A percentile compares a stretch with the other conserved stretches of the same genome.
phyloP scores from a whole-genome alignment of 2,888 invertebrate species.

The Sinopyrophorus schimmeli region DNA sequence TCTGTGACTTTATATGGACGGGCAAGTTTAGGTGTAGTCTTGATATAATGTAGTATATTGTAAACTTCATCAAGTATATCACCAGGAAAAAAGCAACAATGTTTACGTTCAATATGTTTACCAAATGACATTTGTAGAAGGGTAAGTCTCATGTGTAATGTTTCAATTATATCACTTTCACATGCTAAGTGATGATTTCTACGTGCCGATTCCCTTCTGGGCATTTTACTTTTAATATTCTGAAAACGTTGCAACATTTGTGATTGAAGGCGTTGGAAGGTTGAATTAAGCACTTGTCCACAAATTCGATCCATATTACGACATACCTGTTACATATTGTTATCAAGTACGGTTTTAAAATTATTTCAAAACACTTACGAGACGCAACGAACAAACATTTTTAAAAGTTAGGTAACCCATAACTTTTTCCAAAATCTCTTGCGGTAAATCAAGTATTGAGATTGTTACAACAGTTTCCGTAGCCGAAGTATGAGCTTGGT shows the following conservation, averaged over 20 bases:
- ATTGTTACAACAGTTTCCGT: conserved; percentile 41
- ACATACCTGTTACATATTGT: conserved; percentile 69
- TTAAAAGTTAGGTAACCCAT: conserved; percentile 75
- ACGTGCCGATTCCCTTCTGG: conserved; percentile 86
- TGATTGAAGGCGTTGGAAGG: conserved; percentile 83
- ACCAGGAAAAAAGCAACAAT: conserved; percentile 94
- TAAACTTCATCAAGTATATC: conserved; percentile 92
- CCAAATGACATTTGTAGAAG: conserved; percentile 92
- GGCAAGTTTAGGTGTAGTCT: conserved; percentile 78
- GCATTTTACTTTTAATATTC: conserved; percentile 88
- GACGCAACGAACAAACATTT: conserved; percentile 47
- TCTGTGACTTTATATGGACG: conserved; percentile 92
- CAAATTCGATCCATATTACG: conserved; percentile 79
- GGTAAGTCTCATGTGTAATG: conserved; percentile 88
- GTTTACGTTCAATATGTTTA: conserved; percentile 90
- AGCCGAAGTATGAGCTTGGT: conserved; percentile 31
- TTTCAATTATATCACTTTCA: conserved; percentile 92
- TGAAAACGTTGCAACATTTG: conserved; percentile 85
- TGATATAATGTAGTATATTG: conserved; percentile 81
- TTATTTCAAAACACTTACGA: conserved; percentile 19
- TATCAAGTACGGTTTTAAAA: background rate
- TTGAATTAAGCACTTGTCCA: conserved; percentile 78
- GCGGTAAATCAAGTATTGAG: conserved; percentile 72
- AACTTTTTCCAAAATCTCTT: conserved; percentile 80
- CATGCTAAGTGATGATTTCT: conserved; percentile 88